These are phyloP conservation scores for Branchellion lobata DNA, from an alignment of 2,888 invertebrate species.

Conservation along the genomic window DNA sequence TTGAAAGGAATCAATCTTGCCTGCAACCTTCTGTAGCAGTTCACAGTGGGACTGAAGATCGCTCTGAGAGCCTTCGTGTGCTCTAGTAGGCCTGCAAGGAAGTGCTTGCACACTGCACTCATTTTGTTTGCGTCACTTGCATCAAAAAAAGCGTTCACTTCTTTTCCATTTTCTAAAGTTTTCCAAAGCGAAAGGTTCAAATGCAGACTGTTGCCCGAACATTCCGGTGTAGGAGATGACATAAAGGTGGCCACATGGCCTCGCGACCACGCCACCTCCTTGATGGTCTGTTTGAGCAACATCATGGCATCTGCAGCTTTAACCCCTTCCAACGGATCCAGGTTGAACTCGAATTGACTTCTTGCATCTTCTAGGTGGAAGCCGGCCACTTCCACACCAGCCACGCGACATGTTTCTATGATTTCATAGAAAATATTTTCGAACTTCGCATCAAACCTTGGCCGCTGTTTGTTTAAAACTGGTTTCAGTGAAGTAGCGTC, in stretches of 20 bases:
- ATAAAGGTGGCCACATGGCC: conserved; percentile 50
- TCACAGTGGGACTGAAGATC: conserved; percentile 51
- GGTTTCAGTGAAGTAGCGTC: too few relatives aligned
- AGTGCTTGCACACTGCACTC: conserved; percentile 47
- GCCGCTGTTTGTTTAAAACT: too few relatives aligned
- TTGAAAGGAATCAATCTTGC: conserved; percentile 40
- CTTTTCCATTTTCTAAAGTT: conserved; percentile 14
- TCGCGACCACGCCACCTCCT: conserved; percentile 45
- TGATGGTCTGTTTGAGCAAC: conserved; percentile 47
- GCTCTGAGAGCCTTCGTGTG: conserved; percentile 51
- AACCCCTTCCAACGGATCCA: conserved; percentile 46
- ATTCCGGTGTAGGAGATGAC: conserved; percentile 43
- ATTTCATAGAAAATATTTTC: conserved; percentile 20
- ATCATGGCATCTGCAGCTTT: conserved; percentile 48
- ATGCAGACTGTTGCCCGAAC: conserved; percentile 48
- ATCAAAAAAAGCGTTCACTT: conserved; percentile 47
- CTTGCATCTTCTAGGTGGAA: conserved; percentile 46
- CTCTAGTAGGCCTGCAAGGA: conserved; percentile 51
- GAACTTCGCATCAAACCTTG: too few relatives aligned
- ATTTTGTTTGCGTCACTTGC: conserved; percentile 24
- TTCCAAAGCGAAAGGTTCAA: conserved; percentile 52
- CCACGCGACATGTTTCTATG: conserved; percentile 32
- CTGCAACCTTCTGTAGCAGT: conserved; percentile 51
- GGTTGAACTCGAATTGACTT: conserved; percentile 50
- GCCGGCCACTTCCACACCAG: conserved; percentile 43